A percentile compares a stretch with the other conserved stretches of the same genome.
phyloP scores from a whole-genome alignment of 2,888 invertebrate species.

The Himalopsyche anomala region DNA sequence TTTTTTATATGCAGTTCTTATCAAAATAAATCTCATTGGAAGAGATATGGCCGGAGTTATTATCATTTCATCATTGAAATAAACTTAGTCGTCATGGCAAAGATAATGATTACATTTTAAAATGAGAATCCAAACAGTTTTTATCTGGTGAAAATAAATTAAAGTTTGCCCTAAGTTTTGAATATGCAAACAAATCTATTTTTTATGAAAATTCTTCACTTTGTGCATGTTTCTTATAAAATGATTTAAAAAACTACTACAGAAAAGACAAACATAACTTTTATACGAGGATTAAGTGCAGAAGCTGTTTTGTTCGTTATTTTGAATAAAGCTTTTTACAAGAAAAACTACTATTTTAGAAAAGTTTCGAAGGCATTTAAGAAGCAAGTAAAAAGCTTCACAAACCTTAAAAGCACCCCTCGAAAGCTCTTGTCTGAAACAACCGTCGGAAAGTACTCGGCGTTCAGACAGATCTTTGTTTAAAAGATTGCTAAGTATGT shows the following conservation, averaged over 20 bases:
- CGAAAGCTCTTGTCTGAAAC: slow-evolving; percentile 39
- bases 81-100: too few species aligned
- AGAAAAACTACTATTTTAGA: slow-evolving; percentile 29
- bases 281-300: slow-evolving; percentile 1
- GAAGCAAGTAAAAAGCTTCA: slow-evolving; percentile 27
- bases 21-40: too few species aligned
- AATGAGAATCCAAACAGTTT: too few species aligned
- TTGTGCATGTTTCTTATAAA: background rate
- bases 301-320: slow-evolving; percentile 28
- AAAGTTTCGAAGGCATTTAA: slow-evolving; percentile 1
- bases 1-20: too few species aligned
- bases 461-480: slow-evolving; percentile 41
- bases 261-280: background rate
- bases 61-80: too few species aligned
- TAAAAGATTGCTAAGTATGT: slow-evolving; percentile 31
- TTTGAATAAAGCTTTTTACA: slow-evolving; percentile 40
- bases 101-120: too few species aligned
- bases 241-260: background rate
- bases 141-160: too few species aligned
- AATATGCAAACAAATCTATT: background rate
- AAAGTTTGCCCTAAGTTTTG: too few species aligned
- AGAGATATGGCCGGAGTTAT: too few species aligned
- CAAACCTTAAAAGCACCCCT: slow-evolving; percentile 22
- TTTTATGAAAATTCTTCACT: background rate
- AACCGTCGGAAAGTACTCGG: slow-evolving; percentile 1